Conservation (phyloP, 2,888 invertebrate species). For the Thecophora atra region DNA sequence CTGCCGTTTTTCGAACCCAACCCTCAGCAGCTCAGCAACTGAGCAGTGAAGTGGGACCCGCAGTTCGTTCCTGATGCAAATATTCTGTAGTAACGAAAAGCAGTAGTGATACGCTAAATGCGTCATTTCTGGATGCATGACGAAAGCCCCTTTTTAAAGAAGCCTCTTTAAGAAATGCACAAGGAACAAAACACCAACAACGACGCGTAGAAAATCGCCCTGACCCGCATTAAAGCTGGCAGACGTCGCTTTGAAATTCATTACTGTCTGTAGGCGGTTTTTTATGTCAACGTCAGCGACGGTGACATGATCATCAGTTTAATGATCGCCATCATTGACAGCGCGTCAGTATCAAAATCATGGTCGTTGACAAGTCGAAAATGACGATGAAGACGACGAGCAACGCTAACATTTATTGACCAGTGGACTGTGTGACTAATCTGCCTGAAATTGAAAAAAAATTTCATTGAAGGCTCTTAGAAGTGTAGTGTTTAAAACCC, state of each 20-base stretch:
- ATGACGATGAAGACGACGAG: no score
- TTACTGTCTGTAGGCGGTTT: slow-evolving; percentile 7
- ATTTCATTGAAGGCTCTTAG: no score
- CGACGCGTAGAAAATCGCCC: not conserved
- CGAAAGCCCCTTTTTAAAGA: not conserved
- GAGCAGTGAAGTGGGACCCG: not conserved
- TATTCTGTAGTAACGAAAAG: not conserved
- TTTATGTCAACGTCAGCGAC: not conserved
- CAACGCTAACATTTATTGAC: no score
- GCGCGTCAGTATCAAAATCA: not conserved
- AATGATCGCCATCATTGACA: not conserved
- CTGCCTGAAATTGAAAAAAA: no score
- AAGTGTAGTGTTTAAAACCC: no score
- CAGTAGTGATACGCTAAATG: not conserved
- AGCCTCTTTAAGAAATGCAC: slow-evolving; percentile 8
- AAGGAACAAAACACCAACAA: not conserved
- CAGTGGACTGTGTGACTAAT: no score
- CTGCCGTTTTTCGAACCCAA: not conserved
- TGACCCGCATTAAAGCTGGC: not conserved
- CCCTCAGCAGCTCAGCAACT: not conserved
- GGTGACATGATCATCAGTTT: not conserved
- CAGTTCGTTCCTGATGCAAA: slow-evolving; percentile 1
- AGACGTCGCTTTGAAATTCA: slow-evolving; percentile 10
- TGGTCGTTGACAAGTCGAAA: not conserved
- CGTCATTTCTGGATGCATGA: slow-evolving; percentile 13